Evolutionary conservation across 30 jellyfish, hydroid and myxozoan genomes (phyloP).

Genomic region (Aurelia coerulea): DNA sequence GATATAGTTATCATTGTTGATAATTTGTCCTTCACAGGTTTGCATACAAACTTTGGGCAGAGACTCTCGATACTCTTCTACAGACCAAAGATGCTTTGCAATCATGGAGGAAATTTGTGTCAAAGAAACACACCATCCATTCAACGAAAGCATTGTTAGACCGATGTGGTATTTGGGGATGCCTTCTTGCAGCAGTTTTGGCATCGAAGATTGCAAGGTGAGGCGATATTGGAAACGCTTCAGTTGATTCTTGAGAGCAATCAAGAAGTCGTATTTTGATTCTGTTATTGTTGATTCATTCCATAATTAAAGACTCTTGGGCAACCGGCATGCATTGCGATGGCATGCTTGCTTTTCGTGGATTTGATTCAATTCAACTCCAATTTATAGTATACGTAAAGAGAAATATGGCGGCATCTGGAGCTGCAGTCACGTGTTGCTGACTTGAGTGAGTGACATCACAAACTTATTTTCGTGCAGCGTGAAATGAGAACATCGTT

Average conservation of each 20-base stretch:
- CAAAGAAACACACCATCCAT: constrained; percentile 32
- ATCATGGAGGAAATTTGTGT: constrained; percentile 62
- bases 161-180: constrained; percentile 85
- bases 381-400: no score
- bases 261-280: background rate
- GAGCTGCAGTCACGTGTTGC: no score
- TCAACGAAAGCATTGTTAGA: constrained; percentile 54
- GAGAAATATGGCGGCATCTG: no score
- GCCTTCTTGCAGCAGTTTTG: constrained; percentile 79
- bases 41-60: constrained; percentile 91
- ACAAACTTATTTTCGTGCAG: no score
- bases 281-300: background rate
- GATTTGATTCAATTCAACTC: no score
- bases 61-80: constrained; percentile 65
- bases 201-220: constrained; percentile 91
- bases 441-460: no score
- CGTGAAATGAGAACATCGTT: no score
- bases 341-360: no score
- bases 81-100: constrained; percentile 69
- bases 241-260: background rate
- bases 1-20: no score
- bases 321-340: no score
- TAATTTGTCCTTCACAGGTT: constrained; percentile 10
- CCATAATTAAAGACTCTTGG: no score
- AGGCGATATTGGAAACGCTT: background rate